These are phyloP conservation scores for Sycophaga agraensis DNA, from an alignment of 1,140 invertebrate genomes.

Conservation along the genomic window DNA sequence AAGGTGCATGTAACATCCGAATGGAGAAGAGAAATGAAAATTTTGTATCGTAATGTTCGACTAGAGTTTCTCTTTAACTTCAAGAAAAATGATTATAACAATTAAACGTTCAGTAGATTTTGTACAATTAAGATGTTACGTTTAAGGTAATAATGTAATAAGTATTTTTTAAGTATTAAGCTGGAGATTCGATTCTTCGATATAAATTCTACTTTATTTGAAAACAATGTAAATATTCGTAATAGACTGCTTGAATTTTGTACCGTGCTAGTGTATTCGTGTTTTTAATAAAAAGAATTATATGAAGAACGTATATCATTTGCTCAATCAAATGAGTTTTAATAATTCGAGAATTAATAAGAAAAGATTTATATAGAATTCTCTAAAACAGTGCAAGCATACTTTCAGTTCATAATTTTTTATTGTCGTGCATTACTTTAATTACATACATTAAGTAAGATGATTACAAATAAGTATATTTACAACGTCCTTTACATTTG, in stretches of 20 bases:
- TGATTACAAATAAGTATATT: constrained; percentile 14
- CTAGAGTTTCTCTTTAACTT: no score
- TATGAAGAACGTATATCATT: not conserved
- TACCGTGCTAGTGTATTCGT: constrained; percentile 18
- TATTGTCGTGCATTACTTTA: not conserved
- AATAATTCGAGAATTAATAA: not conserved
- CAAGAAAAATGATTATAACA: not conserved
- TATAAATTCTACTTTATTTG: constrained; percentile 13
- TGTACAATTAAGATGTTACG: constrained; percentile 10
- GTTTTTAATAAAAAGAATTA: constrained; percentile 12
- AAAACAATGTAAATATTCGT: constrained; percentile 28
- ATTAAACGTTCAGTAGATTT: constrained; percentile 5
- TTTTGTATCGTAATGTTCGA: no score
- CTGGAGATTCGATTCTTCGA: constrained; percentile 11
- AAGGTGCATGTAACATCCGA: no score
- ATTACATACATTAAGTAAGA: constrained; percentile 8
- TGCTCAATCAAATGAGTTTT: not conserved
- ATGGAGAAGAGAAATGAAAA: no score
- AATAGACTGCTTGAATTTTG: constrained; percentile 27
- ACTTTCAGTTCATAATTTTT: not conserved
- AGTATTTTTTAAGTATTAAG: constrained; percentile 12
- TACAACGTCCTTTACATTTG: constrained; percentile 2
- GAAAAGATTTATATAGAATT: not conserved
- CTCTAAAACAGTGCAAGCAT: not conserved
- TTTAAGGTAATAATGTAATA: constrained; percentile 2